These are phyloP conservation scores for Pollachius pollachius DNA, from an alignment of 2,113 vertebrate species.

Conservation along the genomic window DNA sequence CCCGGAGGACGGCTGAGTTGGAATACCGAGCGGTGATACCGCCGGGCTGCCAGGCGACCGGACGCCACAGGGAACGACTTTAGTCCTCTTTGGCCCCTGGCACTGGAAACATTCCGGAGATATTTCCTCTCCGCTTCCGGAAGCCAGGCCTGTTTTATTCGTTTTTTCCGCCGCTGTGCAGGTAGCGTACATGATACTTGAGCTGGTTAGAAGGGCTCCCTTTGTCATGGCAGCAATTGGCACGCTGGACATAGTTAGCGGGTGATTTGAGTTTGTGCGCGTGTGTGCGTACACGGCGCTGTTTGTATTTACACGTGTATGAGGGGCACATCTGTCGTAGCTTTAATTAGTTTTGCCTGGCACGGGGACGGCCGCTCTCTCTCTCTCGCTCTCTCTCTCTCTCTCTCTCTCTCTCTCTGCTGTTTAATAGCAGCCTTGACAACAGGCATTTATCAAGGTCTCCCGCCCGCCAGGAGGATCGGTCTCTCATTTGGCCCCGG, in stretches of 20 bases:
- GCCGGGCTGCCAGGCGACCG: too few relatives aligned
- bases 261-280: conserved; percentile 17
- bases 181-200: conserved; percentile 27
- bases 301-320: conserved; percentile 32
- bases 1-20: conserved; percentile 20
- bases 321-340: conserved; percentile 65
- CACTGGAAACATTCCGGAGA: too few relatives aligned
- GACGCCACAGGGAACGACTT: too few relatives aligned
- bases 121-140: too few relatives aligned
- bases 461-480: conserved; percentile 48
- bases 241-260: conserved; percentile 53
- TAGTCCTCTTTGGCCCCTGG: too few relatives aligned
- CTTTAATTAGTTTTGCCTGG: conserved; percentile 74
- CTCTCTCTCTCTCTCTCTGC: conserved; percentile 43
- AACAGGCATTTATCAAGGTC: conserved; percentile 63
- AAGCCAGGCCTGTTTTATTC: too few relatives aligned
- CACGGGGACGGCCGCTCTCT: conserved; percentile 31
- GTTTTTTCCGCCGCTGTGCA: too few relatives aligned
- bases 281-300: conserved; percentile 3
- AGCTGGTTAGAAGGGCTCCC: conserved; percentile 38
- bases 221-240: conserved; percentile 50
- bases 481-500: conserved; percentile 54
- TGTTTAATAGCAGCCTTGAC: conserved; percentile 69
- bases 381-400: too few relatives aligned
- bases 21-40: too few relatives aligned